phyloP scores from a whole-genome alignment of 2,888 invertebrate species.

The Allophyes oxyacanthae region DNA sequence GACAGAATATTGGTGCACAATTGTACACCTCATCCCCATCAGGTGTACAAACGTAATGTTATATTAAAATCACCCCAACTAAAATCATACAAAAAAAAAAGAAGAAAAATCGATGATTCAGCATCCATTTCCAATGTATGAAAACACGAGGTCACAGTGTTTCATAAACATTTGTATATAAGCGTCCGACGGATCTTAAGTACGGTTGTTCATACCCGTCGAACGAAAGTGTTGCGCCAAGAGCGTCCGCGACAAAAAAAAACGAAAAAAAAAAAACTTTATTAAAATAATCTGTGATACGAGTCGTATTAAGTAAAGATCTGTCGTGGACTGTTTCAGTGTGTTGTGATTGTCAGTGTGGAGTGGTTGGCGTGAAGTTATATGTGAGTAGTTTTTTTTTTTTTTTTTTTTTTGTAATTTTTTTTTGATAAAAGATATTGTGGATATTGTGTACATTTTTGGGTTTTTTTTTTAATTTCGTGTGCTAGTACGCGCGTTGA shows the following conservation, averaged over 20 bases:
- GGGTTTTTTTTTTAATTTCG: conserved; percentile 11
- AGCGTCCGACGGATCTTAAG: conserved; percentile 43
- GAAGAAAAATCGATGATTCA: conserved; percentile 44
- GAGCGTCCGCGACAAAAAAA: conserved; percentile 19
- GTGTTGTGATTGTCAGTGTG: conserved; percentile 62
- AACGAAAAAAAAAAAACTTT: conserved; percentile 28
- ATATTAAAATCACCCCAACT: no score
- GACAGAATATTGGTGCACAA: no score
- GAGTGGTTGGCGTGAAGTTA: conserved; percentile 59
- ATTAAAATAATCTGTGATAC: conserved; percentile 39
- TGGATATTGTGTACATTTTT: no score
- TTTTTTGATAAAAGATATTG: background rate
- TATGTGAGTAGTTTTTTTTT: conserved; percentile 53
- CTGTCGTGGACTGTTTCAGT: conserved; percentile 59
- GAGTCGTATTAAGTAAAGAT: conserved; percentile 43
- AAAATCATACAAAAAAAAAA: conserved; percentile 9
- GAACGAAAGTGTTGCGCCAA: conserved; percentile 54
- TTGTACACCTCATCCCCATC: no score
- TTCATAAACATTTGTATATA: conserved; percentile 65
- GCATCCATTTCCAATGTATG: conserved; percentile 29
- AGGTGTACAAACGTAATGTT: no score
- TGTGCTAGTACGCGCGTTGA: conserved; percentile 50
- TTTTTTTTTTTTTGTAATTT: conserved; percentile 18
- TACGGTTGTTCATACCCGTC: conserved; percentile 57
- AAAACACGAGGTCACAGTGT: conserved; percentile 55